Conservation (phyloP, 2,888 invertebrate species). For the Ischnura elegans region DNA sequence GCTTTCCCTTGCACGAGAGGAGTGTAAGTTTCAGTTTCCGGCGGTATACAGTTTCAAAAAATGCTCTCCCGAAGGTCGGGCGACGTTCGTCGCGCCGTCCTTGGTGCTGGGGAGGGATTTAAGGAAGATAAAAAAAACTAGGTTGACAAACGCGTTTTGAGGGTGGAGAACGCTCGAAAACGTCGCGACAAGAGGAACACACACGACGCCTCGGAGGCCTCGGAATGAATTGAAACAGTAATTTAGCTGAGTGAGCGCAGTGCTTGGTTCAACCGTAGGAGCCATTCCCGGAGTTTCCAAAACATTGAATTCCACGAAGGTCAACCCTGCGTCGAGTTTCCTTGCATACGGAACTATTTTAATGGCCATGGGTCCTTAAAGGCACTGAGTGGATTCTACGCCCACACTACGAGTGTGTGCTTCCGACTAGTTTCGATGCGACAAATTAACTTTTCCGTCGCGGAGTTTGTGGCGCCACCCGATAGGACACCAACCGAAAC, state of each 20-base stretch:
- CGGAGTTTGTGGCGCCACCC: not conserved
- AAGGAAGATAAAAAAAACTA: conserved; percentile 34
- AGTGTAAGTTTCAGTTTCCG: conserved; percentile 20
- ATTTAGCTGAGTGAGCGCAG: not conserved
- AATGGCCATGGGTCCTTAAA: not conserved
- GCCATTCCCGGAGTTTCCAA: not conserved
- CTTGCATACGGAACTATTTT: not conserved
- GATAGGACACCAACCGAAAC: not conserved
- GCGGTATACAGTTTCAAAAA: conserved; percentile 59
- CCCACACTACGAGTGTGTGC: not conserved
- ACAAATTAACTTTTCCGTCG: not conserved
- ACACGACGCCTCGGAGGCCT: not conserved
- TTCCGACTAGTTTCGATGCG: not conserved
- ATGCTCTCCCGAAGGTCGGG: conserved; percentile 37
- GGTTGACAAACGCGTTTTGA: conserved; percentile 60
- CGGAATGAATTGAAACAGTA: not conserved
- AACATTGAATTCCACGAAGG: not conserved
- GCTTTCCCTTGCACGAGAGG: conserved; percentile 17
- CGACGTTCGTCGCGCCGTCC: conserved; percentile 9
- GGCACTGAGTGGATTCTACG: not conserved
- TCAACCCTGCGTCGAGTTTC: not conserved
- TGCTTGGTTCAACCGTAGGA: not conserved
- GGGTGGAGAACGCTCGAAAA: not conserved
- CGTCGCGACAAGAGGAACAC: not conserved
- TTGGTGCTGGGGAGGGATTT: not conserved